A percentile compares a stretch with the other conserved stretches of the same genome.
phyloP scores from a whole-genome alignment of 2,113 vertebrate genomes.

The Dicrurus megarhynchus region DNA sequence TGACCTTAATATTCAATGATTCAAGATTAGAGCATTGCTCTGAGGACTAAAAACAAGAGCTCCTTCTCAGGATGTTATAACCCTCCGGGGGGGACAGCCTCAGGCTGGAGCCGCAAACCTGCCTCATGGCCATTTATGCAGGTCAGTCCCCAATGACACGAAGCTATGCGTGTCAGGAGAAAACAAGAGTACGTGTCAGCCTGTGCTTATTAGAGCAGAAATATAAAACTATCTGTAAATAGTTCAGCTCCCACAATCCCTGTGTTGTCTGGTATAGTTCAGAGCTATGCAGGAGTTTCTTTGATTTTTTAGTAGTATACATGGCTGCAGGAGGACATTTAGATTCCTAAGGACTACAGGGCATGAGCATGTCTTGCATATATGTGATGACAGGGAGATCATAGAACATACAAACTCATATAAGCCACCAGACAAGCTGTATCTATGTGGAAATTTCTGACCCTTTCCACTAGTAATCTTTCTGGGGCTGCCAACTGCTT shows the following conservation, averaged over 20 bases:
- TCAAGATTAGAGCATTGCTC: neutral
- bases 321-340: neutral
- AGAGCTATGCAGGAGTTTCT: neutral
- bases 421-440: neutral
- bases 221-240: neutral
- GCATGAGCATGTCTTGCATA: fast-evolving
- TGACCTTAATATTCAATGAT: neutral
- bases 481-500: neutral
- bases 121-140: neutral
- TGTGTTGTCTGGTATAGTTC: neutral
- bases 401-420: neutral
- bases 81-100: neutral
- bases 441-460: neutral
- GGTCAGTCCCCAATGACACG: neutral
- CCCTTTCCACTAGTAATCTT: neutral
- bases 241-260: neutral
- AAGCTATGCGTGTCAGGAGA: neutral
- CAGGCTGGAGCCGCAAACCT: neutral
- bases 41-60: neutral
- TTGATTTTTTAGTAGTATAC: neutral
- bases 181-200: neutral
- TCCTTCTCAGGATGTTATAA: neutral
- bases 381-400: neutral
- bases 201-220: neutral
- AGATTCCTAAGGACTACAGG: neutral